Conservation (phyloP, 1,140 invertebrate genomes). For the Zeugodacus cucurbitae region DNA sequence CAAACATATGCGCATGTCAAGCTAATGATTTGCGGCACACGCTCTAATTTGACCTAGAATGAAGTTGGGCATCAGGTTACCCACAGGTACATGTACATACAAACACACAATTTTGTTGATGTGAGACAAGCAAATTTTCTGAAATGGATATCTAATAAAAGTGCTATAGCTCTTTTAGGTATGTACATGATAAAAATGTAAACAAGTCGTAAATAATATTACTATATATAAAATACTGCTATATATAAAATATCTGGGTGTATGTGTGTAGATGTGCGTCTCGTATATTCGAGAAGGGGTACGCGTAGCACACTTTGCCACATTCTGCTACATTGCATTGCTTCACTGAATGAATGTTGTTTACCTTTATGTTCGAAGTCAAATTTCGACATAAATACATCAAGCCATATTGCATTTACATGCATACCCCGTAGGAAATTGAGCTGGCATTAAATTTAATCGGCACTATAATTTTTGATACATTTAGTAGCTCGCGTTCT, state of each 20-base stretch:
- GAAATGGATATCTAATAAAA: neutral
- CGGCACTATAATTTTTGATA: no score
- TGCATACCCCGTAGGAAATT: neutral
- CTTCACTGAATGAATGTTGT: neutral
- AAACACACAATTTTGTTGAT: neutral
- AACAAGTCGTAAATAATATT: conserved; percentile 30
- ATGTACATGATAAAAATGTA: neutral
- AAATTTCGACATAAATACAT: neutral
- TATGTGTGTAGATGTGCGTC: neutral
- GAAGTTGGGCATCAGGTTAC: neutral
- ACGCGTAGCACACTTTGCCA: neutral
- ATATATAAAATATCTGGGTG: neutral
- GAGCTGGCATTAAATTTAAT: no score
- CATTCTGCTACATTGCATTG: neutral
- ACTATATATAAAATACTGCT: neutral
- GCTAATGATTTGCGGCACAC: neutral
- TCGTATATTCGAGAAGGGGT: neutral
- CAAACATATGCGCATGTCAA: neutral
- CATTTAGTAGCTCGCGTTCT: no score
- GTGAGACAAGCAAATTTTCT: neutral
- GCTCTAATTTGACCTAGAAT: conserved; percentile 8
- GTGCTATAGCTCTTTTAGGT: neutral
- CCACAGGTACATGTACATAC: neutral
- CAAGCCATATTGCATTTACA: neutral
- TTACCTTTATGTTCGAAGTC: neutral